Evolutionary conservation across 2,113 vertebrate genomes (phyloP).

Genomic region (Xenopus laevis): DNA sequence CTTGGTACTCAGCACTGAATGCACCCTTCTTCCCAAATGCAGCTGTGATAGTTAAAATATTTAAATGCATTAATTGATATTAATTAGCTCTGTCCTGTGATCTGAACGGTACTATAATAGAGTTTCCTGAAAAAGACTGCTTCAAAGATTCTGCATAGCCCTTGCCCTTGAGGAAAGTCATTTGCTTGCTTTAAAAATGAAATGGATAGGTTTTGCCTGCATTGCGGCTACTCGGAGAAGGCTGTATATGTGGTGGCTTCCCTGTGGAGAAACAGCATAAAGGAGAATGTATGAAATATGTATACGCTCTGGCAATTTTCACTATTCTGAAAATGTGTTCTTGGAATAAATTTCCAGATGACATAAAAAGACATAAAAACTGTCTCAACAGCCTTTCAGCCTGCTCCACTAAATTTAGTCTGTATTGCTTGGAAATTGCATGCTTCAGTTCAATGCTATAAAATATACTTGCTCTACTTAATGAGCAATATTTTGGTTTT

Average conservation of each 20-base stretch:
- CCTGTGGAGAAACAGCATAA: constrained; percentile 24
- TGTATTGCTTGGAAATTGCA: too few relatives aligned
- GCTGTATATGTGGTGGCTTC: neutral
- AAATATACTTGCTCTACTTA: too few relatives aligned
- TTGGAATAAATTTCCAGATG: too few relatives aligned
- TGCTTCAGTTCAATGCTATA: too few relatives aligned
- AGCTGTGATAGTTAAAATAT: too few relatives aligned
- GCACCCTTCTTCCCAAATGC: too few relatives aligned
- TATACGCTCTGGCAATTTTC: neutral
- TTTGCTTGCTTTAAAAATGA: constrained; percentile 27
- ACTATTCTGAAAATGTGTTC: too few relatives aligned
- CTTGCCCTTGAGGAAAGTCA: constrained; percentile 53
- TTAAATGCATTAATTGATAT: neutral
- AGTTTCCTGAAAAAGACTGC: neutral
- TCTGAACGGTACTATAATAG: neutral
- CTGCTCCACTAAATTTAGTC: too few relatives aligned
- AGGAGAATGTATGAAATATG: neutral
- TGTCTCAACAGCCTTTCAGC: too few relatives aligned
- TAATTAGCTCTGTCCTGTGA: neutral
- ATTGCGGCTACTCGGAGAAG: constrained; percentile 54
- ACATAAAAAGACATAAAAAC: too few relatives aligned
- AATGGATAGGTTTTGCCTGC: constrained; percentile 51
- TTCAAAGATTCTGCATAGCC: constrained; percentile 35
- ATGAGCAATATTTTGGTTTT: too few relatives aligned
- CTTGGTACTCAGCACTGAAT: too few relatives aligned